Conservation (phyloP, 1,140 invertebrate species). For the Scaptomyza pallida region DNA sequence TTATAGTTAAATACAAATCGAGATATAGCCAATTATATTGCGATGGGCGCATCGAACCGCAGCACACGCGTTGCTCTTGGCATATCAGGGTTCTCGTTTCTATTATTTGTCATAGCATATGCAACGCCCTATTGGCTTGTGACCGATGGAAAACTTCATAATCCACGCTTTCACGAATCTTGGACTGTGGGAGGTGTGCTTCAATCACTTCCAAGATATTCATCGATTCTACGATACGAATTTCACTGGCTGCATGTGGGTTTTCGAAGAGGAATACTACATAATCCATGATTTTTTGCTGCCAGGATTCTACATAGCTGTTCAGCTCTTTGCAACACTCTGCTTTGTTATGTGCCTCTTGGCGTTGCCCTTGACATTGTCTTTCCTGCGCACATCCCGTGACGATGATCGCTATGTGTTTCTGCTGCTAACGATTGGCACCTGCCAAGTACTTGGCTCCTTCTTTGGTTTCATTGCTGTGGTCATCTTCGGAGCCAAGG, state of each 20-base stretch:
- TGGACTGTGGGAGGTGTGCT: constrained; percentile 97
- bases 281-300: constrained; percentile 93
- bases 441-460: constrained; percentile 89
- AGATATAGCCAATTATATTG: not conserved
- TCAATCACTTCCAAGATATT: constrained; percentile 92
- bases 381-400: constrained; percentile 91
- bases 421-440: constrained; percentile 89
- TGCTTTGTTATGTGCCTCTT: constrained; percentile 91
- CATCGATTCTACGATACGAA: constrained; percentile 91
- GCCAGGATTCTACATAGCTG: constrained; percentile 95
- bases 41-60: constrained; percentile 87
- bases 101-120: constrained; percentile 94
- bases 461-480: constrained; percentile 89
- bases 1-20: constrained; percentile 8
- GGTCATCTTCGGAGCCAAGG: constrained; percentile 92
- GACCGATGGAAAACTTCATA: constrained; percentile 91
- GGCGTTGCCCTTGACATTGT: constrained; percentile 88
- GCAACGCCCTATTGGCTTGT: constrained; percentile 96
- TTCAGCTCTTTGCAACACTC: constrained; percentile 96
- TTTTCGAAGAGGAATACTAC: constrained; percentile 96
- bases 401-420: constrained; percentile 91
- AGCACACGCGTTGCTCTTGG: constrained; percentile 89
- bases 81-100: constrained; percentile 88
- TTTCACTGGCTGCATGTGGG: constrained; percentile 95
- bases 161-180: constrained; percentile 92